These are phyloP conservation scores for Agelas oroides DNA, from an alignment of 37 sponge, comb jelly and placozoan genomes.

Conservation along the genomic window DNA sequence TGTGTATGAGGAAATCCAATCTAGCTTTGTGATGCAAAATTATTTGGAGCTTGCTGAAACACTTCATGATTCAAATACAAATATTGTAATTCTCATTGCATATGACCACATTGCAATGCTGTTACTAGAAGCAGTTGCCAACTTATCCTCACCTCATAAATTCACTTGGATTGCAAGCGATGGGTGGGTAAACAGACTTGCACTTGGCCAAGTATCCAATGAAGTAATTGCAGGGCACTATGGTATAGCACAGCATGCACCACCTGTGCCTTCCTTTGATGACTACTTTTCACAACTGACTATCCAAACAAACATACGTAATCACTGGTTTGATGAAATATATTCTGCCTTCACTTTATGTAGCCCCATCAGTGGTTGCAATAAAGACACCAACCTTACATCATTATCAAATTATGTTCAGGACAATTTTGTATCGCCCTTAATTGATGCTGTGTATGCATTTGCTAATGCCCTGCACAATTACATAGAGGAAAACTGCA, in stretches of 20 bases:
- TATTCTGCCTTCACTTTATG: neutral
- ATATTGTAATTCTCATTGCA: slow-evolving; percentile 34
- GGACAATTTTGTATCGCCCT: slow-evolving; percentile 31
- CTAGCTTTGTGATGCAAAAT: neutral
- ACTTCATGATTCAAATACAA: no score
- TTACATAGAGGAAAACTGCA: no score
- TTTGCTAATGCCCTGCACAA: slow-evolving; percentile 61
- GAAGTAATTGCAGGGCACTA: slow-evolving; percentile 40
- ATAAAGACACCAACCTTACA: neutral
- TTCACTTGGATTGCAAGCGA: slow-evolving; percentile 75
- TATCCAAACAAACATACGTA: slow-evolving; percentile 32
- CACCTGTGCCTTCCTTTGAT: slow-evolving; percentile 3
- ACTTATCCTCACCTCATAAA: neutral
- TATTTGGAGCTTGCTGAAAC: slow-evolving; percentile 1
- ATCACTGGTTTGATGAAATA: slow-evolving; percentile 52
- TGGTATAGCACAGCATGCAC: slow-evolving; percentile 30
- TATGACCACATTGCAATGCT: neutral
- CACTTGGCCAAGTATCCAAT: neutral
- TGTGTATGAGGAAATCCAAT: neutral
- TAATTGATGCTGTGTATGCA: slow-evolving; percentile 76
- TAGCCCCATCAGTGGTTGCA: neutral
- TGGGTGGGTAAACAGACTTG: slow-evolving; percentile 43
- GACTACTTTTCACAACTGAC: slow-evolving; percentile 56
- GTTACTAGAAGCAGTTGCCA: neutral
- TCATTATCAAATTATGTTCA: neutral